These are phyloP conservation scores for Diachasmimorpha longicaudata DNA, from an alignment of 1,140 invertebrate species.

Conservation along the genomic window DNA sequence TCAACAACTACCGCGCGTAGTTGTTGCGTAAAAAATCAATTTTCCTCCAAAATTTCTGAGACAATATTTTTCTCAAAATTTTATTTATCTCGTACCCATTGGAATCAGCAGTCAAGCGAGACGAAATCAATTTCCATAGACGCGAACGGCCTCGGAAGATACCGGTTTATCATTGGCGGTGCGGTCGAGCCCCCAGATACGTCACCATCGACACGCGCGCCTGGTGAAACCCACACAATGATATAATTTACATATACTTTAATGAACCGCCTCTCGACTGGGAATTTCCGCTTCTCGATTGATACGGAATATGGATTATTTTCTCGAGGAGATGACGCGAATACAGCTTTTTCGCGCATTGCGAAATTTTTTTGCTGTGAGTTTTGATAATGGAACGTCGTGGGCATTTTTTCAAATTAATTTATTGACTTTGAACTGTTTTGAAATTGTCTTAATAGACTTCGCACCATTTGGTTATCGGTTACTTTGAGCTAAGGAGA, in stretches of 20 bases:
- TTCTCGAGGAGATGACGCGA: neutral
- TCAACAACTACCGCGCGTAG: neutral
- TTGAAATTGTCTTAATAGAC: neutral
- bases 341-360: neutral
- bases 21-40: neutral
- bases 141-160: conserved; percentile 13
- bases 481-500: no score
- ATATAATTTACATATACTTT: neutral
- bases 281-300: neutral
- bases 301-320: neutral
- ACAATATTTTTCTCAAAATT: neutral
- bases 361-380: neutral
- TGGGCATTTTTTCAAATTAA: neutral
- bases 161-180: conserved; percentile 18
- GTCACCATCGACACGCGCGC: neutral
- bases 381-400: neutral
- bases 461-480: neutral
- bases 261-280: neutral
- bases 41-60: neutral
- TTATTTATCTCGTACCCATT: neutral
- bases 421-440: neutral
- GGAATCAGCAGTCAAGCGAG: neutral
- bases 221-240: neutral
- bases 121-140: neutral
- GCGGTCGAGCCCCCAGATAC: conserved; percentile 23